These are phyloP conservation scores for Pogonognathellus flavescens DNA, from an alignment of 1,140 invertebrate genomes.

Conservation along the genomic window DNA sequence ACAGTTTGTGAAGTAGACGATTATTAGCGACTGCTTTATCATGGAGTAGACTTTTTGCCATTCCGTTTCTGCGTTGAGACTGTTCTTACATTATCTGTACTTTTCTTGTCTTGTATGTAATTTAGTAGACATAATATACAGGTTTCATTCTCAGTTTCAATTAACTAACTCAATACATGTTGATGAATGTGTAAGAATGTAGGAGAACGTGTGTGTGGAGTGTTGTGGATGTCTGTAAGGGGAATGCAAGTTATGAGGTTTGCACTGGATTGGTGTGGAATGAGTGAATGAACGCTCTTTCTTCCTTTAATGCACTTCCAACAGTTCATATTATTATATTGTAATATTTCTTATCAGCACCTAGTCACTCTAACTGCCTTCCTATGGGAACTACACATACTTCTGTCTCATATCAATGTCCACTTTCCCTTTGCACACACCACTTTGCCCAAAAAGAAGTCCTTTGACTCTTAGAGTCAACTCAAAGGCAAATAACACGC, in stretches of 20 bases:
- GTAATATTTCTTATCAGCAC: background rate
- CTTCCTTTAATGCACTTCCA: conserved; percentile 22
- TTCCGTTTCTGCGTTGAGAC: no score
- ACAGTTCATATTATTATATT: conserved; percentile 15
- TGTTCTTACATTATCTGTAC: conserved; percentile 10
- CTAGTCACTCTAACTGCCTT: background rate
- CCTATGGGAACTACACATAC: background rate
- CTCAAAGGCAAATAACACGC: background rate
- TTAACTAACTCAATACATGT: conserved; percentile 11
- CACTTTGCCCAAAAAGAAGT: conserved; percentile 30
- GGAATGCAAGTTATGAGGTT: background rate
- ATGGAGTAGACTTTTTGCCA: no score
- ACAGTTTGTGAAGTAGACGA: no score
- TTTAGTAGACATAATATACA: conserved; percentile 34
- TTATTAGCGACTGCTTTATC: no score
- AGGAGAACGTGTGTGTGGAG: background rate
- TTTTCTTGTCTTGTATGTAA: background rate
- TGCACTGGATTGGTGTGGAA: background rate
- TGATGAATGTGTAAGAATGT: background rate
- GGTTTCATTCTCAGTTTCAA: conserved; percentile 18
- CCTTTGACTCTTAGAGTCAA: conserved; percentile 27
- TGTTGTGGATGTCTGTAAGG: background rate
- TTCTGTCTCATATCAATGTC: background rate
- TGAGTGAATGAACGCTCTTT: conserved; percentile 33
- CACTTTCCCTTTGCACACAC: conserved; percentile 15